A percentile compares a stretch with the other conserved stretches of the same genome.
These are phyloP conservation scores for Nymphalis polychloros DNA, from an alignment of 2,888 invertebrate genomes.

Conservation along the genomic window DNA sequence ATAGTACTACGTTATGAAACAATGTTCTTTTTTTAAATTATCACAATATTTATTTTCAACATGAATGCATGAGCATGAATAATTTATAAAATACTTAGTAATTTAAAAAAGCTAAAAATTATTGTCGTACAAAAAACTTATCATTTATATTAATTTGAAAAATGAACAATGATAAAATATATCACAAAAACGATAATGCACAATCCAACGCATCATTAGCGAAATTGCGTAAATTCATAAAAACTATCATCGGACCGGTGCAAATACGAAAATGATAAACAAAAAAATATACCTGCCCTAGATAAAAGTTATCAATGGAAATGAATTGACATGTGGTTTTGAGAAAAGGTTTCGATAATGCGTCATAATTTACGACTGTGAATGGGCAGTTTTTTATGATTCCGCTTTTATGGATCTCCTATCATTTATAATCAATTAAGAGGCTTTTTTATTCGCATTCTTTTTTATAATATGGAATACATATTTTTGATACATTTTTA, in stretches of 20 bases:
- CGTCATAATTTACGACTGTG: constrained; percentile 57
- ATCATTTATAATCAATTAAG: constrained; percentile 23
- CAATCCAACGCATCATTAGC: constrained; percentile 70
- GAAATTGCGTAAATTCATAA: constrained; percentile 65
- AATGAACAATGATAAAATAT: constrained; percentile 20
- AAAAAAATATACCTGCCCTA: constrained; percentile 41
- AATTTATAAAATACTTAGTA: too few relatives aligned
- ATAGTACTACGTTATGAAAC: too few relatives aligned
- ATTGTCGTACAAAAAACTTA: neutral
- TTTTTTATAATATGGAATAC: too few relatives aligned
- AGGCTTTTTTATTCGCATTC: neutral
- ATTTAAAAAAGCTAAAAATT: neutral
- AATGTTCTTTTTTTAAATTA: too few relatives aligned
- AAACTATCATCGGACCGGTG: constrained; percentile 65
- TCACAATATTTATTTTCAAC: too few relatives aligned
- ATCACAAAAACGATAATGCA: constrained; percentile 38
- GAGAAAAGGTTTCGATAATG: constrained; percentile 60
- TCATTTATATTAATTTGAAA: constrained; percentile 21
- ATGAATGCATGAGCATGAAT: neutral
- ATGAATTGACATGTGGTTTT: constrained; percentile 64
- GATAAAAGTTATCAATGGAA: constrained; percentile 60
- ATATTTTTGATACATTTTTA: too few relatives aligned
- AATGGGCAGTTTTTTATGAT: constrained; percentile 43
- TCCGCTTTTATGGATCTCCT: constrained; percentile 19
- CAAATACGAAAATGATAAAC: constrained; percentile 61